Evolutionary conservation across 2,888 invertebrate species (phyloP), one percentile per base, ranked within the genome.

Genomic region (Lycia hirtaria): DNA sequence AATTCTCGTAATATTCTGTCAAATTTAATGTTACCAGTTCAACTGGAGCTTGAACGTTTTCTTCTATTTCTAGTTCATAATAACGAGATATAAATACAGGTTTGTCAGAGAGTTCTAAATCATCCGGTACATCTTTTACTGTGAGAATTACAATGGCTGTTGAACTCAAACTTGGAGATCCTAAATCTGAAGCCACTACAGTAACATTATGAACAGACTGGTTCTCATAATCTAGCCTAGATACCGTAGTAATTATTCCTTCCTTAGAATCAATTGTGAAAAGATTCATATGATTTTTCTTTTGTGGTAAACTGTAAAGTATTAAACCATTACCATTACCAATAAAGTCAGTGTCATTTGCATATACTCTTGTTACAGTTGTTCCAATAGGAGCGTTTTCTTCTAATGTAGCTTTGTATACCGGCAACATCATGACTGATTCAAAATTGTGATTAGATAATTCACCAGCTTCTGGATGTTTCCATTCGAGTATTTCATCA

Each of bases 281-380:
- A 37, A 95, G 81, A 72, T 93, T 93, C 0, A 93, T 85, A 32
- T 93, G 92, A 71, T 94, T 93, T 62, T 93, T 94, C 62, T 93
- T 93, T 59, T 95, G 94, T 0, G 95, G 94, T 38, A 97, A 89
- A 68, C 96, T 96, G 67, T 96, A 97, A 0, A 97, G 85, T 2
- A 97, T 94, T 37, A 97, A 84, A 0, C 97, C 97, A 74, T 97
- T 97, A n/a, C 97, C 97, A 74, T 97, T 97, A 1, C 96, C 96
- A 37, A 94, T 86, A 68, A 96, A 96, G 79, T 98, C 97, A 10
- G 96, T 94, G 83, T 98, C 97, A 64, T 97, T 97, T 0, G 97
- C 97, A 60, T 93, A 95, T 1, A 97, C 94, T 81, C 94, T 94
- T 0, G 95, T 94, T 0, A 97, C 95, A 38, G 94, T 89, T 32